Conservation (phyloP, 2,888 invertebrate species). For the Cynaeus angustus region DNA sequence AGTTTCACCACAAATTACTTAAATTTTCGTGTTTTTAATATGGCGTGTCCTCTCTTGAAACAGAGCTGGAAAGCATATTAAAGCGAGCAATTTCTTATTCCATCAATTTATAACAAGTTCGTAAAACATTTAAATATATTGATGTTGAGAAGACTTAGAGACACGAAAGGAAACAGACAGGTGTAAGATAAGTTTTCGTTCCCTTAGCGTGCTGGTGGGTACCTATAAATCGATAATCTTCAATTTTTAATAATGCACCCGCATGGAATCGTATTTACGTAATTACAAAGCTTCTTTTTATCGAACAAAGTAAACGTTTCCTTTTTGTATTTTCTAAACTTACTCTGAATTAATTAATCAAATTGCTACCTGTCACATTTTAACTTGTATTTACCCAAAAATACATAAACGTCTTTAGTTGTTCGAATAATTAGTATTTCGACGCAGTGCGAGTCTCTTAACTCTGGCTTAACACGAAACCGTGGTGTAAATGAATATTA, state of each 20-base stretch:
- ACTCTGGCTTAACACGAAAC: conserved; percentile 18
- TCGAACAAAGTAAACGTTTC: conserved; percentile 8
- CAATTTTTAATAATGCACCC: conserved; percentile 48
- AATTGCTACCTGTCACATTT: conserved; percentile 31
- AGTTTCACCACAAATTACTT: not conserved
- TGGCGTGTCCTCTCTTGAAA: conserved; percentile 42
- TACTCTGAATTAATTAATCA: conserved; percentile 37
- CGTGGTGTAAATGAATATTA: conserved; percentile 13
- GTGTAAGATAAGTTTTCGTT: conserved; percentile 51
- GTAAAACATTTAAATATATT: conserved; percentile 56
- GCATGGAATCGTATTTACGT: conserved; percentile 36
- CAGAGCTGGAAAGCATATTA: conserved; percentile 40
- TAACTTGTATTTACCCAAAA: conserved; percentile 8
- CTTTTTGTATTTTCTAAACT: conserved; percentile 11
- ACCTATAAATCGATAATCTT: conserved; percentile 47
- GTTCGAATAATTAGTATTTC: conserved; percentile 27
- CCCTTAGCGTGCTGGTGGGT: conserved; percentile 49
- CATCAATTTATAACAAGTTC: conserved; percentile 55
- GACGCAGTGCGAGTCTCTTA: conserved; percentile 21
- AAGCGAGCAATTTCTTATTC: conserved; percentile 54
- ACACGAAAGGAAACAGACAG: conserved; percentile 51
- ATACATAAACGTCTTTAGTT: conserved; percentile 13
- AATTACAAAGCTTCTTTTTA: conserved; percentile 33
- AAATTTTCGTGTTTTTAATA: conserved; percentile 26
- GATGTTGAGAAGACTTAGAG: conserved; percentile 49